phyloP scores from a whole-genome alignment of 2,113 vertebrate genomes.

The Gulo gulo region DNA sequence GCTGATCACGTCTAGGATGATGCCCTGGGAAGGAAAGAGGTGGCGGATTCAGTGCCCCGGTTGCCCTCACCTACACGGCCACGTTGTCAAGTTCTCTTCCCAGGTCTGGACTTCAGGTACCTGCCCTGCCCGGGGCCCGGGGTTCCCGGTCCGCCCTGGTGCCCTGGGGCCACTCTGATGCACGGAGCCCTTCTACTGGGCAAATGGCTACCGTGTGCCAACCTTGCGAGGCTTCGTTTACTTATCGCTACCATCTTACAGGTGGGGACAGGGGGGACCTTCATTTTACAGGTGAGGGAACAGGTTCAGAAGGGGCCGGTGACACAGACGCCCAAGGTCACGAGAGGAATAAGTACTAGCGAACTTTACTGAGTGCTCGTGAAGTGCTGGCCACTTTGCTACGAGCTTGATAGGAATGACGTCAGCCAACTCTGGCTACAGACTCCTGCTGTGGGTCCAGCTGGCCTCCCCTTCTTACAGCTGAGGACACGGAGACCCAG shows the following conservation, averaged over 20 bases:
- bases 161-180: background rate
- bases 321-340: background rate
- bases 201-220: fast-evolving
- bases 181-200: fast-evolving
- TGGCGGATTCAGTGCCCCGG: background rate
- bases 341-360: background rate
- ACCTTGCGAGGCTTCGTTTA: background rate
- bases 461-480: background rate
- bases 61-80: fast-evolving
- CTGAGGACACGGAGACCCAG: background rate
- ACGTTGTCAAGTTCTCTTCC: background rate
- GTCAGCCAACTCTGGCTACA: background rate
- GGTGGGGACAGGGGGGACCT: background rate
- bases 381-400: background rate
- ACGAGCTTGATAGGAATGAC: background rate
- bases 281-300: background rate
- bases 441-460: background rate
- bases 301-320: background rate
- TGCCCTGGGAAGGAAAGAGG: conserved; percentile 25
- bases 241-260: background rate
- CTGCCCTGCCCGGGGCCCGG: background rate
- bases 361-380: background rate
- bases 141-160: background rate
- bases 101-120: background rate
- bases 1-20: conserved; percentile 64